Percentiles rank a stretch among this genome's conserved stretches.
Evolutionary conservation across 2,888 invertebrate genomes (phyloP).

Genomic region (Epinotia bilunana): DNA sequence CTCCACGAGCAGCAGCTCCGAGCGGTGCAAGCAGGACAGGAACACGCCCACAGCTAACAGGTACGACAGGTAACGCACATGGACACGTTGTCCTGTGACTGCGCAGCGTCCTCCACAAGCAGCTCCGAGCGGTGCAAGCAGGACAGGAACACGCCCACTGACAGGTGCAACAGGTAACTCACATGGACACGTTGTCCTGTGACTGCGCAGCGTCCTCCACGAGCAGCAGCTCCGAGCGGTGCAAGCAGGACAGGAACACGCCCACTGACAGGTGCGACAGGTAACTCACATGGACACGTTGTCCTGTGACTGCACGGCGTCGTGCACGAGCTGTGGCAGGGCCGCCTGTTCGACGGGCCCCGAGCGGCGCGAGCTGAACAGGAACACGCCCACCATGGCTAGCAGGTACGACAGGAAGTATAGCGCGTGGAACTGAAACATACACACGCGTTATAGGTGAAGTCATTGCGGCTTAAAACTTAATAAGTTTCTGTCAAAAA

Average conservation of each 20-base stretch:
- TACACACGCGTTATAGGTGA: too few species aligned
- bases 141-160: constrained; percentile 87
- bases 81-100: constrained; percentile 78
- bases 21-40: background rate
- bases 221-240: background rate
- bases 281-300: constrained; percentile 78
- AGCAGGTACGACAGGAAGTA: constrained; percentile 92
- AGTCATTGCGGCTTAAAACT: too few species aligned
- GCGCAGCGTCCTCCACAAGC: constrained; percentile 68
- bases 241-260: constrained; percentile 59
- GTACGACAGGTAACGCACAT: constrained; percentile 64
- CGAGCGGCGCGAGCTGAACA: constrained; percentile 85
- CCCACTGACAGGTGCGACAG: constrained; percentile 64
- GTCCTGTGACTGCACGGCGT: constrained; percentile 72
- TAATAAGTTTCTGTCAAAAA: too few species aligned
- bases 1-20: too few species aligned
- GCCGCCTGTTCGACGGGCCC: constrained; percentile 65
- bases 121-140: constrained; percentile 83
- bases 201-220: too few species aligned
- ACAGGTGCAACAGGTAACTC: constrained; percentile 86
- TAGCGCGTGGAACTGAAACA: constrained; percentile 89
- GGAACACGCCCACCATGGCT: constrained; percentile 89
- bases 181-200: too few species aligned
- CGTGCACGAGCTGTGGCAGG: constrained; percentile 69
- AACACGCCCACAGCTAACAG: constrained; percentile 71